phyloP scores from a whole-genome alignment of 2,797 vertebrate species.

The Molossus alvarezi region DNA sequence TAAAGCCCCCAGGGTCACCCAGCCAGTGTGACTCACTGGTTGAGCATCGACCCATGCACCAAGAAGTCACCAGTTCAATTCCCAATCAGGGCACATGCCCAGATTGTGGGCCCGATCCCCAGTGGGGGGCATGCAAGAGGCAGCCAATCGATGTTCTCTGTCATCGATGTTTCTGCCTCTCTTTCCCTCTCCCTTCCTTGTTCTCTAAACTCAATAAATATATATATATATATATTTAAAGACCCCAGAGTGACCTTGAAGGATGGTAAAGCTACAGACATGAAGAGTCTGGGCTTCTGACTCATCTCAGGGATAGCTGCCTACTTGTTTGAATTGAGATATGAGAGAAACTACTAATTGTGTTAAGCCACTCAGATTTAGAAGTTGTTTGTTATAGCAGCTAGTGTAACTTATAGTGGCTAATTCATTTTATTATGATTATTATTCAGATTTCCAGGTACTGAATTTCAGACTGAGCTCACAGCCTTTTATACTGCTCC shows the following conservation, averaged over 20 bases:
- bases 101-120: no score
- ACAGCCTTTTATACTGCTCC: not conserved
- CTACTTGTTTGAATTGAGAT: not conserved
- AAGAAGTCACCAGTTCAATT: no score
- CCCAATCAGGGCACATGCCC: no score
- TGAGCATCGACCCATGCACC: no score
- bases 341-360: not conserved
- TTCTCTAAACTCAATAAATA: no score
- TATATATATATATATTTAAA: not conserved
- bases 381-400: not conserved
- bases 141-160: no score
- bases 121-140: no score
- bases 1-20: not conserved
- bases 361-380: not conserved
- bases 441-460: slow-evolving; percentile 1
- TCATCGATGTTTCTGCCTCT: no score
- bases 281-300: not conserved
- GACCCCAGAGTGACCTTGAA: no score
- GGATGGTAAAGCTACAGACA: not conserved
- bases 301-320: not conserved
- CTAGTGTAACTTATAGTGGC: not conserved
- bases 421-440: slow-evolving; percentile 11
- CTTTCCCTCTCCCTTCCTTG: no score
- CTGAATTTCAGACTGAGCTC: slow-evolving; percentile 39
- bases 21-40: no score